phyloP scores from a whole-genome alignment of 1,140 invertebrate species.

The Schlechtendalia chinensis region DNA sequence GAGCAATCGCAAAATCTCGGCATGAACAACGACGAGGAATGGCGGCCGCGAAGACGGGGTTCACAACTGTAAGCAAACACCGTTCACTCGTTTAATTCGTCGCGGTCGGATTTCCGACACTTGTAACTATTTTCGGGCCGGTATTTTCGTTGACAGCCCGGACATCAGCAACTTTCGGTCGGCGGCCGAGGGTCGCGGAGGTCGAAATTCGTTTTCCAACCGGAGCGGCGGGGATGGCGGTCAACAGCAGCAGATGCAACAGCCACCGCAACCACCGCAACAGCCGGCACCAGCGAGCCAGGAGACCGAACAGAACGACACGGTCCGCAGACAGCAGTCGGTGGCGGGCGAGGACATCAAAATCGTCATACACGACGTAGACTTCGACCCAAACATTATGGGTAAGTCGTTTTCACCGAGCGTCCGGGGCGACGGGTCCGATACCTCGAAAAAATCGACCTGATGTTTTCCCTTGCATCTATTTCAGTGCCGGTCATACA shows the following conservation, averaged over 20 bases:
- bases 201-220: conserved; percentile 28
- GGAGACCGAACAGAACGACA: conserved; percentile 54
- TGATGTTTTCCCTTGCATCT: too few species aligned
- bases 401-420: conserved; percentile 50
- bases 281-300: neutral
- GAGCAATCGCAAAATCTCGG: conserved; percentile 53
- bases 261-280: conserved; percentile 56
- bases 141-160: neutral
- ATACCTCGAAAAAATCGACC: too few species aligned
- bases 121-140: too few species aligned
- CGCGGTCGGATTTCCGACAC: too few species aligned
- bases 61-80: conserved; percentile 70
- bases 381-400: conserved; percentile 59
- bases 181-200: neutral
- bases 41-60: conserved; percentile 69
- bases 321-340: conserved; percentile 71
- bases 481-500: too few species aligned
- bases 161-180: conserved; percentile 35
- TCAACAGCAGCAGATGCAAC: neutral
- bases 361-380: conserved; percentile 89
- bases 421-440: too few species aligned
- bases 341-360: conserved; percentile 87
- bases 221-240: neutral
- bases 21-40: conserved; percentile 64
- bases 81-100: neutral